Conservation (phyloP, 1,140 invertebrate species). For the Calephelis virginiensis region DNA sequence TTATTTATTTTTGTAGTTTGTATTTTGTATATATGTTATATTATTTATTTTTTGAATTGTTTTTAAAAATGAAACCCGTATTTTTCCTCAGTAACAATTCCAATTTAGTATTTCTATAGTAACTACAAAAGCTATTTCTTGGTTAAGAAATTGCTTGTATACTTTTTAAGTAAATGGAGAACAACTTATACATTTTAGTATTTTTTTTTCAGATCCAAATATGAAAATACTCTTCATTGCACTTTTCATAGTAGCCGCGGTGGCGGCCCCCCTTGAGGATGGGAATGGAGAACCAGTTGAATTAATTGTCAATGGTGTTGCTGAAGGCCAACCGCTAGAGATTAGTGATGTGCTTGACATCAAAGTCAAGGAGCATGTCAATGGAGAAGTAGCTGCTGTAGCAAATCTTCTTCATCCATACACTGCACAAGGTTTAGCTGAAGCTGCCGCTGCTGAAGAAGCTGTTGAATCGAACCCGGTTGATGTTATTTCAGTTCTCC, state of each 20-base stretch:
- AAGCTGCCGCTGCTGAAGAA: conserved; percentile 38
- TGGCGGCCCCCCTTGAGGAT: conserved; percentile 36
- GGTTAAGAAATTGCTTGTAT: too few species aligned
- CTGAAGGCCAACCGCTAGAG: conserved; percentile 43
- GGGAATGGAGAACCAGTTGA: conserved; percentile 36
- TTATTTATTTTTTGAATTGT: too few species aligned
- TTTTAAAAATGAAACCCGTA: too few species aligned
- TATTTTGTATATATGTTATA: too few species aligned
- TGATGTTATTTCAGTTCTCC: conserved; percentile 23
- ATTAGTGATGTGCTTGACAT: conserved; percentile 43
- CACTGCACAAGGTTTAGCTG: conserved; percentile 41
- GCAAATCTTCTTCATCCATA: conserved; percentile 42
- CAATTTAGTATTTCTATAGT: too few species aligned
- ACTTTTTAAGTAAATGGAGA: not conserved
- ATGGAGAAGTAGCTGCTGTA: conserved; percentile 33
- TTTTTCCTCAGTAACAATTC: too few species aligned
- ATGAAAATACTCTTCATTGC: conserved; percentile 53
- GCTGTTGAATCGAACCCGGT: conserved; percentile 2
- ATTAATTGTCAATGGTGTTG: conserved; percentile 48
- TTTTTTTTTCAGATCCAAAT: conserved; percentile 22
- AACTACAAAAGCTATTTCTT: too few species aligned
- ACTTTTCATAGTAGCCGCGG: conserved; percentile 45
- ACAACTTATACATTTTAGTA: not conserved
- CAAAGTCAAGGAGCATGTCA: conserved; percentile 40
- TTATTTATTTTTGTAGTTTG: too few species aligned